Base-by-base conservation (phyloP, 2,888 invertebrate genomes). In the Pachycephus smyrnensis region DNA sequence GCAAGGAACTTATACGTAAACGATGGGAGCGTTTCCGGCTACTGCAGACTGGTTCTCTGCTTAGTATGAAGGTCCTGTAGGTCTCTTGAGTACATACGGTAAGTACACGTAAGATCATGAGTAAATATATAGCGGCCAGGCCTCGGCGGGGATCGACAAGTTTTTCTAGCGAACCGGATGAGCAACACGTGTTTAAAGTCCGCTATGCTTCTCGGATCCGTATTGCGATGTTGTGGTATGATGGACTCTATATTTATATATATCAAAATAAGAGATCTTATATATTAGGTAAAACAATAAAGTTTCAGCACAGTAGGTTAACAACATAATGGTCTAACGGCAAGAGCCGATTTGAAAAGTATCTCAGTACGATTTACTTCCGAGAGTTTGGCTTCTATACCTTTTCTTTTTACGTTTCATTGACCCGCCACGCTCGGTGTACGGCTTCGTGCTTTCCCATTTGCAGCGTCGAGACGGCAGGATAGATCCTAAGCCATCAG, bases 371-470 rank as follows among this genome's bases (percentile, higher is more conserved):
- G 80, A 82, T 83, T 82, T 80, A 82, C 82, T 82, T 83, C 83
- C 82, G 80, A 68, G 79, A 31, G 81, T 76, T 79, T 76, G 81
- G 82, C 78, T 81, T 82, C 80, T 82, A 40, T 40, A 77, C 80
- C 75, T 78, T 76, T 77, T 71, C 75, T 68, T 75, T 76, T 78
- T 78, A 81, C 81, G 85, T 84, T 85, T 85, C 86, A 82, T 85
- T 84, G 85, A 85, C 84, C 86, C 81, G 82, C 37, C 81, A 40
- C 73, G 68, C 79, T 32, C 78, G 55, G 79, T 82, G 23, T 55
- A 83, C 82, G 84, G 83, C 81, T 86, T 86, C 84, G 79, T 77
- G 80, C 79, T 79, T 80, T 82, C 80, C 75, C 81, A 78, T 80
- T 55, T 23, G 55, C 55, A 55, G 55, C 6, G 55, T 23, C 55